A percentile compares a stretch with the other conserved stretches of the same genome.
Conservation (phyloP, 1,140 invertebrate species). For the Ericerus pela region DNA sequence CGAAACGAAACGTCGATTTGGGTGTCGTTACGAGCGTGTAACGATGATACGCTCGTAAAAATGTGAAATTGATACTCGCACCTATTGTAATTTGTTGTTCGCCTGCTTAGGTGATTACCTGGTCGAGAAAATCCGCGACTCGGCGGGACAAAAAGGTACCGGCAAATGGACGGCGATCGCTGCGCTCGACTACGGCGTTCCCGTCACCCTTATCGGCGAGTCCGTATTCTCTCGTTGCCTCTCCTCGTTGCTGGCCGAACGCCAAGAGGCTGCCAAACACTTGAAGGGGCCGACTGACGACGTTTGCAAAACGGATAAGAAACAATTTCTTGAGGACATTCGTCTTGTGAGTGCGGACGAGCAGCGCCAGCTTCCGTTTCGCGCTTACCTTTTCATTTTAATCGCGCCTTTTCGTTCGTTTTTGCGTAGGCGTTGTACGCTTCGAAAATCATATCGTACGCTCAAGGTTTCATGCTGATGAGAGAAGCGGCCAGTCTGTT, state of each 20-base stretch:
- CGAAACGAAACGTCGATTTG: too few species aligned
- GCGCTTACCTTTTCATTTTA: too few species aligned
- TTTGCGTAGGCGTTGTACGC: constrained; percentile 73
- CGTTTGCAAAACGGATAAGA: constrained; percentile 47
- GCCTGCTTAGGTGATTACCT: constrained; percentile 41
- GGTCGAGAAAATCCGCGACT: constrained; percentile 84
- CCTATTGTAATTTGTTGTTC: constrained; percentile 10
- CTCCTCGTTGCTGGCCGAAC: constrained; percentile 72
- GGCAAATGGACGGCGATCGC: constrained; percentile 99
- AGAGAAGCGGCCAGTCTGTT: constrained; percentile 81
- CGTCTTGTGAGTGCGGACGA: constrained; percentile 37
- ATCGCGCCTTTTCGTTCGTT: too few species aligned
- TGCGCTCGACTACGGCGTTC: constrained; percentile 88
- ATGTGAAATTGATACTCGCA: too few species aligned
- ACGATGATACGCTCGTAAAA: too few species aligned
- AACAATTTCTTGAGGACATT: constrained; percentile 62
- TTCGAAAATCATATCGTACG: constrained; percentile 96
- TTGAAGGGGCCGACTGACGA: constrained; percentile 49
- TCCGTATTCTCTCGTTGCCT: constrained; percentile 93
- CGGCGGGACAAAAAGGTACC: constrained; percentile 97
- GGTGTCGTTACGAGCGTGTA: too few species aligned
- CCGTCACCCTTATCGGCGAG: constrained; percentile 95
- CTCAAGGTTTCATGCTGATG: constrained; percentile 98
- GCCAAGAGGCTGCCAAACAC: constrained; percentile 61
- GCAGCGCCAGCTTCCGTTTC: too few species aligned